Evolutionary conservation across 2,888 invertebrate genomes (phyloP), one percentile per base, ranked within the genome.

Genomic region (Polia nebulosa): DNA sequence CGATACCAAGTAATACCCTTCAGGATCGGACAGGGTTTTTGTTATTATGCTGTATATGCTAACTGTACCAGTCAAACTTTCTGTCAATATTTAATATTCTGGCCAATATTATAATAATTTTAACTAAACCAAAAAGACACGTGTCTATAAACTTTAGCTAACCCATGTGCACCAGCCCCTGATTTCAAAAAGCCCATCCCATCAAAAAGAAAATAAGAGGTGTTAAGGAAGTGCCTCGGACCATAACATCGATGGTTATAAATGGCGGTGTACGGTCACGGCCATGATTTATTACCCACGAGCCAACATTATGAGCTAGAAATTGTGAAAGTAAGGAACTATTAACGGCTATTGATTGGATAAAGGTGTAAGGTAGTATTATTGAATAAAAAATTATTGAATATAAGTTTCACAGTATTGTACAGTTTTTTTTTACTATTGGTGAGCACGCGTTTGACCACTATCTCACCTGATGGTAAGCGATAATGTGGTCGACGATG

Each of bases 251-350:
- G 32, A 44, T 52, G 45, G 20, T 45, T 45, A 60, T 66, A 52
- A 66, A 51, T 61, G 55, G 55, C 29, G n/a, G 64, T 44, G 29
- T 39, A 44, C 25, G 25, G 62, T 72, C 52, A 73, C n/a, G 62
- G 41, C 32, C 22, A 22, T 73, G 67, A 73, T 29, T 66, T 51
- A 72, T 52, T 51, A 2, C 44, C 44, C 52, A 57, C 32, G 15
- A 51, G 20, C 25, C 9, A 13, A 4, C 8, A 41, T 52, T 61
- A 58, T 58, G 22, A 49, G 60, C 45, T 45, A 51, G 69, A 63
- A 52, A 62, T 25, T 51, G 69, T 74, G 75, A 76, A 76, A 74
- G 74, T 53, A 39, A 34, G 29, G 15, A 56, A 67, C 9, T 25
- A 66, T 41, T 59, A 22, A 52, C 8, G n/a, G 29, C 1, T 29